Conservation (phyloP, 2,113 vertebrate genomes). For the Ailurus styani region DNA sequence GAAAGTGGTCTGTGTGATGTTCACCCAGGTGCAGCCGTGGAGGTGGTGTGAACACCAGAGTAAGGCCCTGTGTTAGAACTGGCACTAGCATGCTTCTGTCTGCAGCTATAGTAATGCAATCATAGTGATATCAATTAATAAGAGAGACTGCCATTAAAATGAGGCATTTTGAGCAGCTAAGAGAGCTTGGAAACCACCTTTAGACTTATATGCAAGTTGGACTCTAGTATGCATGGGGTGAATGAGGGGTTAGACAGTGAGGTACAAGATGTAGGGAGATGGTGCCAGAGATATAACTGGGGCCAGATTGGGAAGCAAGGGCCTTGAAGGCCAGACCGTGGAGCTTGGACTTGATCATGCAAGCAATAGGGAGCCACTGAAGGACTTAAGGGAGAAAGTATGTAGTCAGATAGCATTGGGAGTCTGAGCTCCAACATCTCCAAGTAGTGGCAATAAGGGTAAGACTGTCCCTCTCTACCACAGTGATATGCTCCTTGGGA, state of each 20-base stretch:
- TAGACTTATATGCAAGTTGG: neutral
- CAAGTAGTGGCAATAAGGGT: neutral
- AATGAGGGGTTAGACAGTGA: neutral
- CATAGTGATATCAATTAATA: conserved; percentile 21
- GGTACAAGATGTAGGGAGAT: neutral
- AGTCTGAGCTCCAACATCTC: neutral
- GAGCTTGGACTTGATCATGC: neutral
- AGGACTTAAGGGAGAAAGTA: neutral
- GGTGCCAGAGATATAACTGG: neutral
- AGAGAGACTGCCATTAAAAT: conserved; percentile 12
- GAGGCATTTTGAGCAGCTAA: neutral
- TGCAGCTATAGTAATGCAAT: neutral
- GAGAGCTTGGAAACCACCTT: conserved; percentile 27
- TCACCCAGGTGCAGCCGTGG: neutral
- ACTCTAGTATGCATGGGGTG: neutral
- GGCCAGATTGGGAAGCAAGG: neutral
- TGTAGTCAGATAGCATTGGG: neutral
- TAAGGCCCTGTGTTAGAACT: neutral
- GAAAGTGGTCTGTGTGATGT: neutral
- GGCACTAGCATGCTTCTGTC: neutral
- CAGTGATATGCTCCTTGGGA: neutral
- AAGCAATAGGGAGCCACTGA: neutral
- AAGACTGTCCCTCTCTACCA: neutral
- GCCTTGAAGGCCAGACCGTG: neutral
- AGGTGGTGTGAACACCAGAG: neutral